Evolutionary conservation across 2,113 vertebrate genomes (phyloP).

Genomic region (Hippocampus comes): DNA sequence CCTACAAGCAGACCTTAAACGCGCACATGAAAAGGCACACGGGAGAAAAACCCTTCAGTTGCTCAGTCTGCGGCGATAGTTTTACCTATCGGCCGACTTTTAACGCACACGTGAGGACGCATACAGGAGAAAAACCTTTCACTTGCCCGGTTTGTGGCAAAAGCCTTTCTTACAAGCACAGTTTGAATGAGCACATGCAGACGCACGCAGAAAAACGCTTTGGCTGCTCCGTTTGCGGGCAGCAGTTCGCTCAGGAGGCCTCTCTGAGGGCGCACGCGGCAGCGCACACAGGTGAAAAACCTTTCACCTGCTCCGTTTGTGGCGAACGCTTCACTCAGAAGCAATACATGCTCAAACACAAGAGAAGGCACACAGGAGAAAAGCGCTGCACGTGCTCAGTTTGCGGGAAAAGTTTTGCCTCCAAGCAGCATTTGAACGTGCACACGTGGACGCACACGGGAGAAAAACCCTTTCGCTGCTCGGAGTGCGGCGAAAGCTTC

Average conservation of each 20-base stretch:
- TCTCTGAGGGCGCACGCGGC: neutral
- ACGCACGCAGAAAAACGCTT: neutral
- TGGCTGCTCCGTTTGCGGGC: neutral
- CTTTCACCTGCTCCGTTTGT: slow-evolving; percentile 3
- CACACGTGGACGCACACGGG: neutral
- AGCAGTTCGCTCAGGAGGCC: neutral
- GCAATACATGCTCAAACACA: neutral
- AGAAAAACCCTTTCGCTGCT: neutral
- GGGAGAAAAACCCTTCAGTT: neutral
- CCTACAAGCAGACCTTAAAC: neutral
- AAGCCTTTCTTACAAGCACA: neutral
- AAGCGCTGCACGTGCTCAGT: neutral
- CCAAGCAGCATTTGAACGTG: neutral
- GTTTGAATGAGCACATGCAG: neutral
- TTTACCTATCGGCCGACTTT: neutral
- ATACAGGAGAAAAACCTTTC: neutral
- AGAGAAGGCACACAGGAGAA: neutral
- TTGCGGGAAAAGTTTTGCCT: neutral
- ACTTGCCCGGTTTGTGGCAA: neutral
- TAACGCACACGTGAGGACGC: neutral
- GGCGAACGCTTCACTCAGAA: neutral
- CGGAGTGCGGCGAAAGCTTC: neutral
- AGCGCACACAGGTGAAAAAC: neutral
- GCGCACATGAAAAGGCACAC: neutral
- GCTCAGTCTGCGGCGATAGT: neutral